Base-by-base conservation (phyloP, 2,888 invertebrate species). In the Apamea sordens region DNA sequence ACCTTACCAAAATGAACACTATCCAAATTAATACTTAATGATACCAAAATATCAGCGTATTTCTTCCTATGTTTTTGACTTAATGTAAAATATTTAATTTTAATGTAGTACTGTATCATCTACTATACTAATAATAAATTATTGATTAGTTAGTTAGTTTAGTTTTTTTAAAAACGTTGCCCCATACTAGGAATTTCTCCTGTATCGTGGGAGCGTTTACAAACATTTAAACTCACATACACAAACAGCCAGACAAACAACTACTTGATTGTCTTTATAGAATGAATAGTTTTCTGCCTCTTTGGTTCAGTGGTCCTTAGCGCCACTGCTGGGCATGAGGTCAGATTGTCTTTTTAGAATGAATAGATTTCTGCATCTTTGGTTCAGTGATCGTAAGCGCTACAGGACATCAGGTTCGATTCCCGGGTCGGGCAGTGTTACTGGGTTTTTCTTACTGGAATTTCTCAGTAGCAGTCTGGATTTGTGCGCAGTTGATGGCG, bases 1-100 rank as follows among this genome's bases (percentile, higher is more conserved):
- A 69, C 21, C 28, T 36, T 36, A 61, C 44, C 18, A 24, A 70
- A 11, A 68, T 41, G 24, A 80, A 68, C 36, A 72, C 13, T 65
- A 65, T 79, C n/a, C 11, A 47, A 70, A 78, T 36, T 7, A 53
- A 63, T 63, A 7, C 44, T 44, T 13, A 1, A 61, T n/a, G 1
- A 53, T 61, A 50, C 10, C 24, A 50, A 61, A 70, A 36, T 56
- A 41, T 61, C 44, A 32, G 28, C 44, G 15, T 47, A 32, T 41
- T 72, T 50, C 8, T 59, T 79, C 18, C 1, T 24, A 53, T 61
- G 53, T 71, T 53, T 75, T 61, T 56, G 24, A 32, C 59, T 32
- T 41, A 53, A 13, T 32, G 7, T 41, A 36, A 56, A 73, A 78
- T 50, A n/a, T 41, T 11, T 47, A 8, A 61, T 63, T 15, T 41